Conservation (phyloP, 2,113 vertebrate genomes). For the Myrmecophaga tridactyla region DNA sequence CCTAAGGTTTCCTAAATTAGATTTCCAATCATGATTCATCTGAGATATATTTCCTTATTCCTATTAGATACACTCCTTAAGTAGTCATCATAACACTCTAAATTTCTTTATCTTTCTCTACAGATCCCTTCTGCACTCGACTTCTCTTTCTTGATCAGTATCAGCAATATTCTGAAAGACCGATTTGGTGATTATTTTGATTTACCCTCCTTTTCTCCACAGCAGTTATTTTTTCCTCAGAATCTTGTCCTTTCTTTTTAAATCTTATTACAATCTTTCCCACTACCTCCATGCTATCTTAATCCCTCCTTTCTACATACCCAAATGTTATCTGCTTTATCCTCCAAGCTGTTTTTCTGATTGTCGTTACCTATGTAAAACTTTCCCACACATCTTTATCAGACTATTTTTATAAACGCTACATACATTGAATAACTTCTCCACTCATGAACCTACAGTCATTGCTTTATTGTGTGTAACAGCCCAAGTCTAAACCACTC, state of each 20-base stretch:
- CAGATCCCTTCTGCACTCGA: neutral
- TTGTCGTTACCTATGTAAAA: neutral
- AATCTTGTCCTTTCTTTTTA: neutral
- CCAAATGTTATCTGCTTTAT: neutral
- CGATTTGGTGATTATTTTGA: neutral
- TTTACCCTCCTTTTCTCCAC: neutral
- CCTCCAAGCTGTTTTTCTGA: neutral
- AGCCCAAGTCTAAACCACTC: neutral
- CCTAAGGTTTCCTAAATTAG: neutral
- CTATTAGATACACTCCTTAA: neutral
- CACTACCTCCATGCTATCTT: neutral
- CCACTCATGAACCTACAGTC: neutral
- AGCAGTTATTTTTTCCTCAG: neutral
- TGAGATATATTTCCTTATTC: neutral
- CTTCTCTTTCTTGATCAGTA: neutral
- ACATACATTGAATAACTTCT: neutral
- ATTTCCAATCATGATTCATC: neutral
- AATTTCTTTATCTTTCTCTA: neutral
- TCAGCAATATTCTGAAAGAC: neutral
- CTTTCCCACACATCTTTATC: neutral
- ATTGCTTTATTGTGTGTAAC: neutral
- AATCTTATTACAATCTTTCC: neutral
- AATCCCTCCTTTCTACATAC: neutral
- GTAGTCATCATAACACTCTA: neutral
- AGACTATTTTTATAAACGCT: neutral